These are phyloP conservation scores for Cirrhinus molitorella DNA, from an alignment of 2,797 vertebrate genomes.

Conservation along the genomic window DNA sequence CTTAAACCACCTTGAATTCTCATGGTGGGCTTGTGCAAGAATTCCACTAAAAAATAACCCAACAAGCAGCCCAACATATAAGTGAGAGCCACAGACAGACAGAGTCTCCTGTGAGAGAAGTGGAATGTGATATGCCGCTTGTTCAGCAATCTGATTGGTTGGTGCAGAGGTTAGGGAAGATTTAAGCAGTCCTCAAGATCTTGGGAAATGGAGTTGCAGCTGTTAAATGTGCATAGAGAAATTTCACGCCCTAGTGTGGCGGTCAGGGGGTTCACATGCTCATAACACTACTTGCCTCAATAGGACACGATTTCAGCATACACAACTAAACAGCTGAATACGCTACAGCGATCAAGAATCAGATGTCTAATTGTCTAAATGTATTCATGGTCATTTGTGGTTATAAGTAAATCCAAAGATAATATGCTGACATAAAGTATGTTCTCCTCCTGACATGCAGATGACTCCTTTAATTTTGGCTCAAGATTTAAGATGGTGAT, in stretches of 20 bases:
- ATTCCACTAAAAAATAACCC: neutral
- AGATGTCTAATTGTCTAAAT: neutral
- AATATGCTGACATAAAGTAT: slow-evolving; percentile 33
- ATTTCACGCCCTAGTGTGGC: slow-evolving; percentile 60
- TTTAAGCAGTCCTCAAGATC: slow-evolving; percentile 38
- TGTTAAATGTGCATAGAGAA: slow-evolving; percentile 57
- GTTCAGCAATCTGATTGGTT: slow-evolving; percentile 23
- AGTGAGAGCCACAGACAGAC: slow-evolving; percentile 23
- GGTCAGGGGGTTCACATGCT: slow-evolving; percentile 38
- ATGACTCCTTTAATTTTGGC: slow-evolving; percentile 88
- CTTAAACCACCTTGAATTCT: neutral
- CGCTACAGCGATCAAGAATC: neutral
- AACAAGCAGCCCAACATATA: neutral
- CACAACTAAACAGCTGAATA: slow-evolving; percentile 1
- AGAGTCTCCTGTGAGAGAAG: slow-evolving; percentile 21
- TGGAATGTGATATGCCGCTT: slow-evolving; percentile 1
- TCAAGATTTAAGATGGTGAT: slow-evolving; percentile 88
- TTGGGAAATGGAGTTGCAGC: slow-evolving; percentile 60
- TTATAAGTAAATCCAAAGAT: neutral
- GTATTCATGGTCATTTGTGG: neutral
- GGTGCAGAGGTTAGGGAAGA: slow-evolving; percentile 14
- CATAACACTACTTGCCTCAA: slow-evolving; percentile 17
- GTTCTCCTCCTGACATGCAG: slow-evolving; percentile 69
- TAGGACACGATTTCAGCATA: slow-evolving; percentile 47
- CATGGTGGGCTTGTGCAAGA: neutral